Conservation (phyloP, 2,888 invertebrate species). For the Pycnomerus fuliginosus region DNA sequence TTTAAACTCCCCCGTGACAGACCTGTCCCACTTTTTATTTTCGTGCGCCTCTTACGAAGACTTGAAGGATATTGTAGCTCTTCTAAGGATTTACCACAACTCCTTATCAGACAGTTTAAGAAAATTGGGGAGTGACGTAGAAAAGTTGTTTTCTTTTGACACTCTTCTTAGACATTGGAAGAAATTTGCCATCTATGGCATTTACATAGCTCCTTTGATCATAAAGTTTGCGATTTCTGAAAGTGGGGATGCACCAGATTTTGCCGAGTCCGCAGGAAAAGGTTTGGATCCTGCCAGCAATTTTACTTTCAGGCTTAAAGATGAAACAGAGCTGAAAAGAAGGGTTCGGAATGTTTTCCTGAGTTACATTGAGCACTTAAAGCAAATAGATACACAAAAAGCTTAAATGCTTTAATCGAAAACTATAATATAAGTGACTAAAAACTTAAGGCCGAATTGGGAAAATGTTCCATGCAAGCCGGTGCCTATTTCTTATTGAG, state of each 20-base stretch:
- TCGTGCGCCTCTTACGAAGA: slow-evolving; percentile 36
- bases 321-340: neutral
- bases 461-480: too few relatives aligned
- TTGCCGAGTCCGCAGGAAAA: slow-evolving; percentile 2
- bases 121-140: slow-evolving; percentile 34
- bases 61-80: slow-evolving; percentile 36
- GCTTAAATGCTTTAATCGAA: too few relatives aligned
- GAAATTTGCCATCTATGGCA: slow-evolving; percentile 29
- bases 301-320: neutral
- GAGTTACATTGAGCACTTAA: too few relatives aligned
- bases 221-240: slow-evolving; percentile 5
- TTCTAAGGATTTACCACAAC: slow-evolving; percentile 41
- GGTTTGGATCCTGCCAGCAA: neutral
- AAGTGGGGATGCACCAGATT: slow-evolving; percentile 5
- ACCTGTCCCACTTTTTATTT: slow-evolving; percentile 44
- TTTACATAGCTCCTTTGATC: neutral
- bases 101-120: slow-evolving; percentile 33
- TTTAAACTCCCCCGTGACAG: slow-evolving; percentile 35
- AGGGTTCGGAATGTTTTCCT: too few relatives aligned
- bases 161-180: slow-evolving; percentile 36
- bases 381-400: too few relatives aligned
- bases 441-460: too few relatives aligned
- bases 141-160: slow-evolving; percentile 36
- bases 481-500: too few relatives aligned
- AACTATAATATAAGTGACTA: too few relatives aligned